Base-by-base conservation (phyloP, 2,888 invertebrate genomes). In the Cordylochernes scorpioides region DNA sequence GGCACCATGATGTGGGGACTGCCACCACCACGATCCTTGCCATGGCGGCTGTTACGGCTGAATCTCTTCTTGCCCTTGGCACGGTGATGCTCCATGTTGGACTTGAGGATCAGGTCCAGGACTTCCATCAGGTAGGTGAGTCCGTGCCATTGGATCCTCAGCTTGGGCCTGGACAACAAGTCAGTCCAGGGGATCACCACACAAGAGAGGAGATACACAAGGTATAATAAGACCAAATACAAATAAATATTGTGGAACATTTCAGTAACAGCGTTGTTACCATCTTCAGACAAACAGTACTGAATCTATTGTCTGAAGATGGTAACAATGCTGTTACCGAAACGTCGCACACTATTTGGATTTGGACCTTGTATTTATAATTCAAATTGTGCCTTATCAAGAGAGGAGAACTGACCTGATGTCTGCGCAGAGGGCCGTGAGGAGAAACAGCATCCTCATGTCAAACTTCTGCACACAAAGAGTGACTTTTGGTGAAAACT, bases 401-500 rank as follows among this genome's bases (percentile, higher is more conserved):
- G 16, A 35, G 22, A 9, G 8, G 12, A 25, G 13, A 14, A 21
- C 28, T 24, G 39, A 51, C 51, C 52, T 47, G 15, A 70, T 64
- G 29, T 69, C 63, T 27, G 64, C 59, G 50, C 71, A 69, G 22
- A 84, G 52, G 3, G 82, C 84, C 14, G 86, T 82, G 30, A 84
- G 59, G 29, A 91, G 62, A 53, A 88, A 88, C 30, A 88, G 52
- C 31, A 86, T 58, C 52, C 77, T 71, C 63, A 80, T 68, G 47
- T 86, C 78, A 56, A 71, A 86, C 41, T 70, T 64, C 60, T 55
- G 24, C 10, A 27, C 30, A 29, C 24, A 17, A 22, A 21, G 17
- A 24, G 25, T 14, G 18, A 15, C 2, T 17, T 9, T 15, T 9
- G 8, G 19, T 19, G 8, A 19, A n/a, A 19, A n/a, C n/a, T n/a